Conservation (phyloP, 2,113 vertebrate species). For the Calyptommatus sinebrachiatus region DNA sequence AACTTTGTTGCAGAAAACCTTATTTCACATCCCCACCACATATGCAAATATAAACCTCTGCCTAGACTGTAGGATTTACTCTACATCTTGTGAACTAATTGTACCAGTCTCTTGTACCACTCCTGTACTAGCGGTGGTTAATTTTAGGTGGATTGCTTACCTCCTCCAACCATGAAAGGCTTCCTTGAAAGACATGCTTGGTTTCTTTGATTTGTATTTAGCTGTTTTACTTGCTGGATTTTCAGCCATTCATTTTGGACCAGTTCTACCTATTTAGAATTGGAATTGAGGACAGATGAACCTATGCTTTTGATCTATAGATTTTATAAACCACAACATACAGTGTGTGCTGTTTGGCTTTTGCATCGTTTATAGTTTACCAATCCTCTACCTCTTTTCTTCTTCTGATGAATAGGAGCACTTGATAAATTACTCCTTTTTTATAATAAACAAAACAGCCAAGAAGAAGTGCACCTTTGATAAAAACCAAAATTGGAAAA, state of each 20-base stretch:
- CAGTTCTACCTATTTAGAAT: too few species aligned
- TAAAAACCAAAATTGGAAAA: constrained; percentile 20
- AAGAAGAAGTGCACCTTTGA: constrained; percentile 19
- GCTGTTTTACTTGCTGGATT: not conserved
- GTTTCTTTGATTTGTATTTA: not conserved
- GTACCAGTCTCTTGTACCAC: too few species aligned
- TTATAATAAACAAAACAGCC: constrained; percentile 11
- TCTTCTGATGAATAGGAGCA: constrained; percentile 8
- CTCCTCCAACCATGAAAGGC: not conserved
- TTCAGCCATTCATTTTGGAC: not conserved
- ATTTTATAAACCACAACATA: constrained; percentile 5
- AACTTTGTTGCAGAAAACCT: too few species aligned
- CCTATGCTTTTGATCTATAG: not conserved
- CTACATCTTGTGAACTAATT: too few species aligned
- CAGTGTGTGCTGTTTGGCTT: not conserved
- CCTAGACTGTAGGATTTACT: too few species aligned
- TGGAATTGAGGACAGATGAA: not conserved
- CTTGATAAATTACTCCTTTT: constrained; percentile 11
- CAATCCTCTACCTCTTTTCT: not conserved
- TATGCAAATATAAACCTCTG: too few species aligned
- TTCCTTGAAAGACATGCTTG: not conserved
- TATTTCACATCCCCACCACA: too few species aligned
- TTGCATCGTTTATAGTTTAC: constrained; percentile 11
- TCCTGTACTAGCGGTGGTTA: too few species aligned
- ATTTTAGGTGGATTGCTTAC: too few species aligned